phyloP scores from a whole-genome alignment of 2,797 vertebrate genomes.

The Mionectes olivaceus region DNA sequence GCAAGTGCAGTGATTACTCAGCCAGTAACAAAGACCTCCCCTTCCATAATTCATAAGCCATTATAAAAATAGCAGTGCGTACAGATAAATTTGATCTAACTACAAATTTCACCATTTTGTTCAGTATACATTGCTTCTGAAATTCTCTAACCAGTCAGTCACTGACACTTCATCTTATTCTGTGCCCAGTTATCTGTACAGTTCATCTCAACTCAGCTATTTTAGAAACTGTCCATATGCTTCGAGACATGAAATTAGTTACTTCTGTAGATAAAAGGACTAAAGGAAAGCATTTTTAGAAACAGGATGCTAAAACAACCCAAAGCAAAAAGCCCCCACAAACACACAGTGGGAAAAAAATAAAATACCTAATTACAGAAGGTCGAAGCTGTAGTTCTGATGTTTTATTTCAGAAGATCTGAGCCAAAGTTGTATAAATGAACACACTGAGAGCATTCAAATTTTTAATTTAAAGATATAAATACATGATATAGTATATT shows the following conservation, averaged over 20 bases:
- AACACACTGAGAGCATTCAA: not conserved
- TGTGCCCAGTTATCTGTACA: not conserved
- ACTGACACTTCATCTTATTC: not conserved
- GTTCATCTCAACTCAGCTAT: not conserved
- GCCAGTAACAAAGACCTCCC: not conserved
- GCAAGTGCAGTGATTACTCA: not conserved
- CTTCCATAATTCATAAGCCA: not conserved
- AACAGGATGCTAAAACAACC: conserved; percentile 14
- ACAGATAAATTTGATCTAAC: not conserved
- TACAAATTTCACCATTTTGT: not conserved
- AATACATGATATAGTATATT: not conserved
- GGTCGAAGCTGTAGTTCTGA: not conserved
- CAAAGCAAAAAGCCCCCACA: not conserved
- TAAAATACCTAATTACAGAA: not conserved
- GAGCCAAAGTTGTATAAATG: not conserved
- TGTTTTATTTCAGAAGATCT: not conserved
- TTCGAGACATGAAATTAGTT: not conserved
- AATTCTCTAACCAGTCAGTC: not conserved
- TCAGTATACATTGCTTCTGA: not conserved
- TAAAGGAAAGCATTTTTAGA: conserved; percentile 27
- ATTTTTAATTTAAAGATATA: not conserved
- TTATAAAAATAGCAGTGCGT: not conserved
- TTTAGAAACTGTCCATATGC: not conserved
- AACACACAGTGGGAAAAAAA: not conserved
- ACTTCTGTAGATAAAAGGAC: not conserved